A percentile compares a stretch with the other conserved stretches of the same genome.
Evolutionary conservation across 2,113 vertebrate genomes (phyloP).

Genomic region (Opisthocomus hoazin): DNA sequence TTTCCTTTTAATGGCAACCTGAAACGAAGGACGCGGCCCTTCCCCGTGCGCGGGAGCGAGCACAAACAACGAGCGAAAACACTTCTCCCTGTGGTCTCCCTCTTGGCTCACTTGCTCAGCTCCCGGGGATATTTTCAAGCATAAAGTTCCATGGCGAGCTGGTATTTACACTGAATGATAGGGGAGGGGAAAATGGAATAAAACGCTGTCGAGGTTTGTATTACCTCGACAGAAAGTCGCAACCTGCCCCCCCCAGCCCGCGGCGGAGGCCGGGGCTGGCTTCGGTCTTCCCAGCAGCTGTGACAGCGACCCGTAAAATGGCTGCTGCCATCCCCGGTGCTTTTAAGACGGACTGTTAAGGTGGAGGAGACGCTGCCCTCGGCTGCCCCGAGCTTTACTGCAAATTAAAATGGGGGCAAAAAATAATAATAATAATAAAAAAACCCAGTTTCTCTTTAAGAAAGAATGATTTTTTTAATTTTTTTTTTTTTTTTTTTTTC

Average conservation of each 20-base stretch:
- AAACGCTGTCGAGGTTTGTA: too few species aligned
- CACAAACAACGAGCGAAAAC: too few species aligned
- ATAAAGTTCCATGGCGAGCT: fast-evolving
- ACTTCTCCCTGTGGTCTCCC: too few species aligned
- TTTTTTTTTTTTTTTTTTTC: too few species aligned
- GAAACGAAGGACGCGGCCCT: too few species aligned
- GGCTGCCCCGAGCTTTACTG: not conserved
- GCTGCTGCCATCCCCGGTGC: slow-evolving; percentile 10
- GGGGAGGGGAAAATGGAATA: not conserved
- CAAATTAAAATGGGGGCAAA: fast-evolving
- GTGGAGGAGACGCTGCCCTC: not conserved
- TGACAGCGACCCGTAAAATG: slow-evolving; percentile 44
- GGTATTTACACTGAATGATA: not conserved
- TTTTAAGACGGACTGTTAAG: not conserved
- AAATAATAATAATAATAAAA: not conserved
- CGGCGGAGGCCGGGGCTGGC: not conserved
- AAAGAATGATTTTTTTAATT: not conserved
- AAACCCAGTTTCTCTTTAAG: not conserved
- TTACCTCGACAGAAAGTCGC: too few species aligned
- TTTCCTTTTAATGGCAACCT: too few species aligned
- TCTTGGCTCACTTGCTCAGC: not conserved
- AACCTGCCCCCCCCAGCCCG: too few species aligned
- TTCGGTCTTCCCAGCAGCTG: not conserved
- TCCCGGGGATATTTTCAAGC: not conserved
- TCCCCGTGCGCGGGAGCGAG: too few species aligned